Percentiles rank a stretch among this genome's conserved stretches.
Conservation (phyloP, 2,888 invertebrate species). For the Acrobeloides nanus region DNA sequence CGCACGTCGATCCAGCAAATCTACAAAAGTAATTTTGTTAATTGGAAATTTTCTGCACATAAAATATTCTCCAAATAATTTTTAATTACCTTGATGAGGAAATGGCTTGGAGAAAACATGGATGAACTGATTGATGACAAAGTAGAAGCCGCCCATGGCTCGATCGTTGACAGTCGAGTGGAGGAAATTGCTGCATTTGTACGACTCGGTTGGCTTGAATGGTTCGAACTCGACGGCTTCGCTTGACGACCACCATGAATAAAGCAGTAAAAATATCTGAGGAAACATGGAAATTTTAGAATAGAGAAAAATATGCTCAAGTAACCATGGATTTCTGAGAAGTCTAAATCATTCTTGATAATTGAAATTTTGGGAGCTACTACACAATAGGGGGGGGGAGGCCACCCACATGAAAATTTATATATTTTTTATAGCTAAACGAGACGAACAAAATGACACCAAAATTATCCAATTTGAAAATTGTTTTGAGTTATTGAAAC, state of each 20-base stretch:
- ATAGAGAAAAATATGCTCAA: no score
- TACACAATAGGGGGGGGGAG: no score
- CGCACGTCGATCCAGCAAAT: not conserved
- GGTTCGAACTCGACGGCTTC: conserved; percentile 31
- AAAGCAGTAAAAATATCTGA: no score
- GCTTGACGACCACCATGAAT: not conserved
- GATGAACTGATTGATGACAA: conserved; percentile 38
- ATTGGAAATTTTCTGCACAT: not conserved
- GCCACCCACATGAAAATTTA: no score
- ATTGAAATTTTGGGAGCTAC: no score
- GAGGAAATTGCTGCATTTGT: conserved; percentile 42
- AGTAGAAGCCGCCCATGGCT: conserved; percentile 43
- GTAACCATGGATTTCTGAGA: no score
- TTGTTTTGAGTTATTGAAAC: no score
- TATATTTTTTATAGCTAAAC: no score
- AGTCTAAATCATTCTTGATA: no score
- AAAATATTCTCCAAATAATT: conserved; percentile 2
- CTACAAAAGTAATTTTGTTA: not conserved
- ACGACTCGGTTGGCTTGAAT: conserved; percentile 36
- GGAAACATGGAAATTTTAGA: no score
- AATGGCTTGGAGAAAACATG: conserved; percentile 36
- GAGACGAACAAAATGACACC: no score
- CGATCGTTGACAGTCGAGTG: conserved; percentile 32
- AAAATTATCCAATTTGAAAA: no score
- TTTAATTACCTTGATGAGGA: conserved; percentile 35